Evolutionary conservation across 2,888 invertebrate species (phyloP).

Genomic region (Cyrtodaria siliqua): DNA sequence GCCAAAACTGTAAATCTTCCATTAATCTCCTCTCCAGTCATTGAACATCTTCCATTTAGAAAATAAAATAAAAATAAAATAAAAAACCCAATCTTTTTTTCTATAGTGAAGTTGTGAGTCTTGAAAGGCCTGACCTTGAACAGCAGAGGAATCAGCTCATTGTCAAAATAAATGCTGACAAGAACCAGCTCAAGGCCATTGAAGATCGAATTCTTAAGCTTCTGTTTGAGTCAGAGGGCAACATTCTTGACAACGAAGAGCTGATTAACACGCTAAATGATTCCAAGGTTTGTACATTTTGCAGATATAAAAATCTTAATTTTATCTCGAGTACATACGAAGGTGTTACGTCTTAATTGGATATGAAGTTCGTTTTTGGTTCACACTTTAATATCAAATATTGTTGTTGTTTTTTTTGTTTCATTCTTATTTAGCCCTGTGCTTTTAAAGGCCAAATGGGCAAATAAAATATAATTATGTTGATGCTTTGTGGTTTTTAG

Average conservation of each 20-base stretch:
- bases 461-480: too few relatives aligned
- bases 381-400: too few relatives aligned
- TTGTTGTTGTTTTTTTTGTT: too few relatives aligned
- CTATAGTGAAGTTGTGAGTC: constrained; percentile 85
- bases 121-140: constrained; percentile 86
- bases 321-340: too few relatives aligned
- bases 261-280: constrained; percentile 86
- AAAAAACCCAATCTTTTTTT: constrained; percentile 15
- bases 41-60: neutral
- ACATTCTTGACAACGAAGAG: constrained; percentile 86
- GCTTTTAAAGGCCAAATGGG: too few relatives aligned
- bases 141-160: constrained; percentile 86
- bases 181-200: constrained; percentile 86
- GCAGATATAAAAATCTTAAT: too few relatives aligned
- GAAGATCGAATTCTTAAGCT: constrained; percentile 86
- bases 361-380: too few relatives aligned
- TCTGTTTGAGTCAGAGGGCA: constrained; percentile 86
- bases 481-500: too few relatives aligned
- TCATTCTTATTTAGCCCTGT: too few relatives aligned
- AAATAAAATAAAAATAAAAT: neutral
- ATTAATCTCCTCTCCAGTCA: too few relatives aligned
- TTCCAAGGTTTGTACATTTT: constrained; percentile 86
- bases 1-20: too few relatives aligned
- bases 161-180: constrained; percentile 85
- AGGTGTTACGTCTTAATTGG: too few relatives aligned